Percentiles rank a stretch among this genome's conserved stretches.
Conservation (phyloP, 2,888 invertebrate genomes). For the Lasioglossum vierecki region DNA sequence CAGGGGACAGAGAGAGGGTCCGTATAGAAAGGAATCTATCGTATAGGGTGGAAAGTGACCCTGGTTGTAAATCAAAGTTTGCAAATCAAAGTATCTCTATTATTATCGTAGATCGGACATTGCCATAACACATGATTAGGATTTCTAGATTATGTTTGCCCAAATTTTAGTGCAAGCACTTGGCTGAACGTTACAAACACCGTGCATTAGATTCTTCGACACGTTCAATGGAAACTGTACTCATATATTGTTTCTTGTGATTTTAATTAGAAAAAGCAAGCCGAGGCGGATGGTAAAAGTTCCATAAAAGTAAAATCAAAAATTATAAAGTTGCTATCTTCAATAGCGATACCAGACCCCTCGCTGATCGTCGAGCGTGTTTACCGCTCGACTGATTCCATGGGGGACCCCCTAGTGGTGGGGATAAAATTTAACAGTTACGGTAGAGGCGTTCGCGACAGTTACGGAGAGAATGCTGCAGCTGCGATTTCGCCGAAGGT, state of each 20-base stretch:
- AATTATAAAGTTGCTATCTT: neutral
- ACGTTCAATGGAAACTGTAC: too few species aligned
- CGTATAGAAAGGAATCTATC: too few species aligned
- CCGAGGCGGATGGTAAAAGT: neutral
- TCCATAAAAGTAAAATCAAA: neutral
- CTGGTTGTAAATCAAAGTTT: too few species aligned
- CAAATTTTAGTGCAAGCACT: neutral
- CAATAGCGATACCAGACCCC: neutral
- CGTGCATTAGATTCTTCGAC: too few species aligned
- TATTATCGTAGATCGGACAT: too few species aligned
- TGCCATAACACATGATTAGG: too few species aligned
- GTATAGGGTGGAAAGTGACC: too few species aligned
- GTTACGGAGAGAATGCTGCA: neutral
- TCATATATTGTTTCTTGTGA: neutral
- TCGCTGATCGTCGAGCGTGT: too few species aligned
- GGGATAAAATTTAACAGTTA: neutral
- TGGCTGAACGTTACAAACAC: too few species aligned
- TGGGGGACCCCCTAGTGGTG: neutral
- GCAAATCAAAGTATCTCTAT: too few species aligned
- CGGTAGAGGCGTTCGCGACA: neutral
- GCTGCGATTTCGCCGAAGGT: neutral
- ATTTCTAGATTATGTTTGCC: neutral
- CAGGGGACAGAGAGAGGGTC: too few species aligned
- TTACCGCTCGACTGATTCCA: too few species aligned
- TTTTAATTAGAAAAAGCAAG: neutral